Base-by-base conservation (phyloP, 2,888 invertebrate species). In the Eupithecia inturbata region DNA sequence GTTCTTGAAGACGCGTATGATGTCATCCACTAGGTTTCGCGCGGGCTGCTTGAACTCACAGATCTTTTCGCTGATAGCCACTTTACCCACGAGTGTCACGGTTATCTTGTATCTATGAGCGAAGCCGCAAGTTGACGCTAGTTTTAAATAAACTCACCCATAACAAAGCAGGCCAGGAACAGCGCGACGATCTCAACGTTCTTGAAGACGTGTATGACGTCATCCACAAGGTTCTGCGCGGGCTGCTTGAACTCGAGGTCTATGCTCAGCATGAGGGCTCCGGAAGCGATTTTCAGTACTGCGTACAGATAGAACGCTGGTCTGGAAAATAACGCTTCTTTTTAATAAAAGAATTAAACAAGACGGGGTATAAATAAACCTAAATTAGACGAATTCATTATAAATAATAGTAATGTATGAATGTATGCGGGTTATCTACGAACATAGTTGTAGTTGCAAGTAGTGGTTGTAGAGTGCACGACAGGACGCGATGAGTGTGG, bases 281-380 rank as follows among this genome's bases (percentile, higher is more conserved):
- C 97, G 33, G 96, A 96, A 10, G 96, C 88, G 4, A 97, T 91
- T 88, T 97, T 97, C 81, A 97, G 85, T 3, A 95, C 95, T 4
- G 97, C 96, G 88, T 97, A 97, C 77, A 97, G 87, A 87, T 96
- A 97, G 88, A 97, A 97, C 63, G 97, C 96, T n/a, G 97, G 97
- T 82, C 97, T 97, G 93, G 57, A 91, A 89, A 36, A 62, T 2
- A 63, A 33, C 1, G 33, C n/a, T n/a, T 36, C 57, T 26, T 53
- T 53, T 53, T 22, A 53, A 53, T 22, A 0, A 16, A 6, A 45
- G 19, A 45, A 19, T 19, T 19, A 19, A 19, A 19, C 41, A 16
- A 19, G 41, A 45, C 19, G 41, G 41, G 19, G 19, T 45, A 39
- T 4, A 39, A 39, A 39, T 0, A 3, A 39, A 14, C 39, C 3